Base-by-base conservation (phyloP, 1,140 invertebrate species). In the Heterodera carotae region DNA sequence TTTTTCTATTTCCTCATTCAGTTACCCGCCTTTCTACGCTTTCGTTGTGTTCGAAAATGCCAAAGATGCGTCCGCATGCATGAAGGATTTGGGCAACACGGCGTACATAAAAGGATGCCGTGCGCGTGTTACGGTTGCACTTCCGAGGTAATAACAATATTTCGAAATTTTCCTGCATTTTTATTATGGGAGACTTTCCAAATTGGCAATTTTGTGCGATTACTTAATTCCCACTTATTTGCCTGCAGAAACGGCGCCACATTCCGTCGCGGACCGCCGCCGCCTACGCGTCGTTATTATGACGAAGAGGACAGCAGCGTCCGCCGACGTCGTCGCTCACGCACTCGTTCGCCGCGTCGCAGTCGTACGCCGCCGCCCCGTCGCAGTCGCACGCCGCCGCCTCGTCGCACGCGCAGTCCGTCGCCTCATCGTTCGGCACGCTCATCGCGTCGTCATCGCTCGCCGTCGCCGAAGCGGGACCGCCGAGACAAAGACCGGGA, bases 1-100 rank as follows among this genome's bases (percentile, higher is more conserved):
- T 0, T 2, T 43, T 0, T 43, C 0, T 43, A 43, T 43, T 12
- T 12, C 39, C 39, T 12, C 39, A 43, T 43, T 62, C 64, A 76
- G 75, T 36, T 80, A 78, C 53, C 78, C 78, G 2, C 78, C 78
- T 7, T 82, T 80, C 43, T 80, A 80, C 56, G 78, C 56, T 15
- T 80, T 80, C 29, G 78, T 80, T 10, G 78, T 80, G 6, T 80
- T 60, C 64, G 78, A 80, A 25, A 12, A 33, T 22, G 31, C 39
- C 25, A 59, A 56, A n/a, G 72, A 74, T 62, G 72, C 72, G 59
- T 64, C 59, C 12, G 64, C 33, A 7, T 43, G 39, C 8, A 15
- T 74, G 69, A 33, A 75, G 27, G 76, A 77, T 6, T 59, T 77
- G 71, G 33, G 76, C 29, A 75, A 69, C n/a, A 74, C 43, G 27